Base-by-base conservation (phyloP, 2,888 invertebrate genomes). In the Hyposoter dolosus region DNA sequence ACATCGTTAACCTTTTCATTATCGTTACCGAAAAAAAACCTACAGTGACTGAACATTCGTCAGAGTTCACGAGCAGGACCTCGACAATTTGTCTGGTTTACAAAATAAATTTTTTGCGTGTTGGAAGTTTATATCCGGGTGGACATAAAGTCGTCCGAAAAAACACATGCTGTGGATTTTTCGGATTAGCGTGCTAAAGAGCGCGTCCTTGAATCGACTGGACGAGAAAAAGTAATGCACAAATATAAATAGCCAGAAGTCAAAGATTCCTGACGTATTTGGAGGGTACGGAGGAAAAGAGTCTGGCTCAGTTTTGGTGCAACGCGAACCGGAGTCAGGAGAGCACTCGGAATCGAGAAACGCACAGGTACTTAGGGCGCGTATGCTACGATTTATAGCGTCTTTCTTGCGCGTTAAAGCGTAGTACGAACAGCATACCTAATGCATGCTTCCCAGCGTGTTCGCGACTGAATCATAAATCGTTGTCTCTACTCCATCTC, bases 391-490 rank as follows among this genome's bases (percentile, higher is more conserved):
- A 92, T 92, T 92, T 92, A 92, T 92, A 87, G 90, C 91, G 83
- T 89, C 91, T 92, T 91, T 92, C 91, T 92, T 91, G 91, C 89
- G 89, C 91, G 90, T 91, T 91, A 91, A 91, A 92, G 90, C 90
- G 88, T 88, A 89, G 87, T 90, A 90, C 89, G 90, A 91, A 90
- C 90, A 87, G 91, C 90, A 91, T 92, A 92, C 90, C 89, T 92
- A 91, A 92, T 91, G 91, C 89, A 83, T 83, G 84, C 85, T 89
- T 89, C 89, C 87, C 89, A 90, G 56, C 32, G 68, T 65, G 43
- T 79, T 89, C 89, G 82, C 88, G 89, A 85, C 88, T 85, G 89
- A 91, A 91, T 91, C 92, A 92, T 92, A 92, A 91, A 92, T 92
- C 90, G 89, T 89, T 82, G 82, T 85, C 84, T 77, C 75, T 82